Percentiles rank a stretch among this genome's conserved stretches.
These are phyloP conservation scores for Drosophila ironensis DNA, from an alignment of 1,140 invertebrate species.

Conservation along the genomic window DNA sequence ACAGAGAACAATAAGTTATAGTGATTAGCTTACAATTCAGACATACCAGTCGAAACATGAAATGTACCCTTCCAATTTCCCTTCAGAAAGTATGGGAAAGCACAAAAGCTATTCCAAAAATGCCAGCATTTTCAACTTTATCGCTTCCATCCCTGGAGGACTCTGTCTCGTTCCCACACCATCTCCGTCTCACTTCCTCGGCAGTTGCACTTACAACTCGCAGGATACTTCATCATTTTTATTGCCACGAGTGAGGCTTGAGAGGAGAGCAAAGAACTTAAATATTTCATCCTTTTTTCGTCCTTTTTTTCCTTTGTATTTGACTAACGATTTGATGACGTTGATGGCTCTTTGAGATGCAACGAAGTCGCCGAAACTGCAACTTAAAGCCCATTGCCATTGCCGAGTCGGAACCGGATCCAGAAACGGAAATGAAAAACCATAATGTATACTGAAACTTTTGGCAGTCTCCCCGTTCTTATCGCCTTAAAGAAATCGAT, in stretches of 20 bases:
- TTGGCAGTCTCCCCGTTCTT: neutral
- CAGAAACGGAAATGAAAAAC: constrained; percentile 65
- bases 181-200: neutral
- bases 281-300: constrained; percentile 1
- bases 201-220: constrained; percentile 41
- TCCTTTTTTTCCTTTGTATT: constrained; percentile 43
- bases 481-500: constrained; percentile 66
- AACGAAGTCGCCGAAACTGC: constrained; percentile 19
- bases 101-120: constrained; percentile 37
- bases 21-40: no score
- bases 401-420: constrained; percentile 12
- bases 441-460: constrained; percentile 65
- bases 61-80: neutral
- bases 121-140: constrained; percentile 16
- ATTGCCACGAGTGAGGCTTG: constrained; percentile 52
- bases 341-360: constrained; percentile 69
- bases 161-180: neutral
- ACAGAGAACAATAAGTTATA: no score
- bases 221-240: constrained; percentile 74
- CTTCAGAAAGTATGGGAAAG: neutral
- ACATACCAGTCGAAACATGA: no score
- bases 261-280: constrained; percentile 31
- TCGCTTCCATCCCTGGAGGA: neutral
- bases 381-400: constrained; percentile 15
- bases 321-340: constrained; percentile 76